These are phyloP conservation scores for Encarsia formosa DNA, from an alignment of 2,888 invertebrate species.

Conservation along the genomic window DNA sequence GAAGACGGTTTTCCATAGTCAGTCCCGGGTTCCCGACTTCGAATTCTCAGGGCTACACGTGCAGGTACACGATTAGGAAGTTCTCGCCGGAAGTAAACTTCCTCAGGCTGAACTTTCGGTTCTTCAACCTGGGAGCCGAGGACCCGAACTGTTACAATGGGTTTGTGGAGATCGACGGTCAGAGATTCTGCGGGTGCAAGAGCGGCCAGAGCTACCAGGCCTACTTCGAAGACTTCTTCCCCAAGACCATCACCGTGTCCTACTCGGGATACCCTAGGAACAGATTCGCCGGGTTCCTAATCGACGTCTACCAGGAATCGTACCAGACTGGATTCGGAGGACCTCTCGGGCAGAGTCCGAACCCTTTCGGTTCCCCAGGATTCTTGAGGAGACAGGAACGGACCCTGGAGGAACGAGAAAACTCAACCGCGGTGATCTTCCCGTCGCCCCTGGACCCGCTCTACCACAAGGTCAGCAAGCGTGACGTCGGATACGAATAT, in stretches of 20 bases:
- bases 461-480: slow-evolving; percentile 13
- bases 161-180: slow-evolving; percentile 57
- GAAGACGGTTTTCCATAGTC: slow-evolving; percentile 51
- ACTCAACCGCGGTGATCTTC: neutral
- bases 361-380: neutral
- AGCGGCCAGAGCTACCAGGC: slow-evolving; percentile 48
- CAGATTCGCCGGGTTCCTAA: slow-evolving; percentile 53
- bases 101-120: slow-evolving; percentile 55
- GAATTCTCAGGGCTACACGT: slow-evolving; percentile 36
- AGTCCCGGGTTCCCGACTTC: slow-evolving; percentile 58
- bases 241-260: slow-evolving; percentile 52
- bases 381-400: slow-evolving; percentile 5
- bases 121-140: slow-evolving; percentile 54
- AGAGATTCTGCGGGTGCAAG: slow-evolving; percentile 58
- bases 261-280: slow-evolving; percentile 50
- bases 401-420: no score
- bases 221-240: slow-evolving; percentile 31
- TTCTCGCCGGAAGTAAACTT: slow-evolving; percentile 53
- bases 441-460: neutral
- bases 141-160: slow-evolving; percentile 52
- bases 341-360: slow-evolving; percentile 20
- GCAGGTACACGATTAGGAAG: slow-evolving; percentile 55
- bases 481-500: slow-evolving; percentile 37
- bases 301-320: slow-evolving; percentile 58
- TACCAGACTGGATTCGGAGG: slow-evolving; percentile 45